These are phyloP conservation scores for Ptychodera flava DNA, from an alignment of 35 echinoderm and acorn worm species.

Conservation along the genomic window DNA sequence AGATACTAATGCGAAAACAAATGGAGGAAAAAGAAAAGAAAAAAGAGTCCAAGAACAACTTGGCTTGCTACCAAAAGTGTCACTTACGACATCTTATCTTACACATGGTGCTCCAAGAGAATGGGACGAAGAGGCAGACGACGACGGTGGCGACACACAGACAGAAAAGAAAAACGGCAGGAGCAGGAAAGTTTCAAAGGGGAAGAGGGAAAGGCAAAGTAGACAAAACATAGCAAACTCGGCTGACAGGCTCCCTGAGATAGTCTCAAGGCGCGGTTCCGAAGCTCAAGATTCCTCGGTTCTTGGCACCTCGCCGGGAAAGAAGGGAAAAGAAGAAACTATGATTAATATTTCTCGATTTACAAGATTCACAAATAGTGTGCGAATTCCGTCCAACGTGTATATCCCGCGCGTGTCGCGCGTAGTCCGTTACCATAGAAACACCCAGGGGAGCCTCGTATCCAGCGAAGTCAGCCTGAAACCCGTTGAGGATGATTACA, in stretches of 20 bases:
- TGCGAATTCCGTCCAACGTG: neutral
- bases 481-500: conserved; percentile 55
- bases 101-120: neutral
- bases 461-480: conserved; percentile 48
- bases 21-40: neutral
- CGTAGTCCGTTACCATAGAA: conserved; percentile 42
- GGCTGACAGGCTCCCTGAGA: neutral
- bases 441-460: conserved; percentile 56
- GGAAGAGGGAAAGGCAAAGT: neutral
- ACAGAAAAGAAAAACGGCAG: neutral
- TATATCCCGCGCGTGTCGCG: conserved; percentile 24
- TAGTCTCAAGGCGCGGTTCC: neutral
- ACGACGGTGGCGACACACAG: neutral
- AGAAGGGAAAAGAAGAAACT: neutral
- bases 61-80: neutral
- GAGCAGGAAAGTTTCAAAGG: neutral
- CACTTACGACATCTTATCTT: neutral
- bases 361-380: neutral
- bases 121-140: neutral
- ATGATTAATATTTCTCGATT: neutral
- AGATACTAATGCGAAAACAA: neutral
- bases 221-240: neutral
- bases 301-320: neutral
- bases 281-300: neutral
- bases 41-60: neutral